Base-by-base conservation (phyloP, 2,797 vertebrate species). In the Phoxinus dragarum region DNA sequence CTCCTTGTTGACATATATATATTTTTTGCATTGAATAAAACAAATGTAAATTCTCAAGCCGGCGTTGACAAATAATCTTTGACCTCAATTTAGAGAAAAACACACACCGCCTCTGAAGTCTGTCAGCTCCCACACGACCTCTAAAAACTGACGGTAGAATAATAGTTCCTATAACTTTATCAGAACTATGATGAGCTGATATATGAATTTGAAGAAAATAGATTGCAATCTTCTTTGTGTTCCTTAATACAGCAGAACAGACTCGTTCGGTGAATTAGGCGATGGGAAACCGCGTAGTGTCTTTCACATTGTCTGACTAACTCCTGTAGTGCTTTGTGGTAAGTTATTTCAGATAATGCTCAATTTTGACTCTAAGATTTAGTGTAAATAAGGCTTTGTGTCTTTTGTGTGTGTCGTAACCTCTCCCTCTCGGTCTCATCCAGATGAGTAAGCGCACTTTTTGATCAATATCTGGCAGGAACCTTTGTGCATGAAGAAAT, bases 231-330 rank as follows among this genome's bases (percentile, higher is more conserved):
- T 74, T 40, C 16, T 64, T 1, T 2, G 59, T 3, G 59, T 83
- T 44, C 38, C 11, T 80, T 36, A 76, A 76, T 38, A 10, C 44
- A 14, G 44, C 34, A 5, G 1, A 2, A 1, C 61, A 67, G 61
- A 84, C 17, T 56, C 23, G n/a, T 40, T 61, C 2, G 17, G 17
- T 66, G 59, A 71, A 74, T 80, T 75, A 59, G 44, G 77, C 44
- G 44, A 80, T 72, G 84, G 47, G 80, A 87, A 88, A 86, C 75
- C 66, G 14, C 80, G 67, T 68, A 42, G 27, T 3, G 54, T 83
- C 69, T 81, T 67, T 84, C 47, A 81, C 19, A 47, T 21, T 67
- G 49, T 64, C 86, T 87, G 88, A 89, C 76, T 86, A 89, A 85
- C 69, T 88, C 49, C 59, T 83, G 67, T 52, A 82, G 77, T 81